Evolutionary conservation across 2,797 vertebrate genomes (phyloP), one percentile per base, ranked within the genome.

Genomic region (Rallus crepitans): DNA sequence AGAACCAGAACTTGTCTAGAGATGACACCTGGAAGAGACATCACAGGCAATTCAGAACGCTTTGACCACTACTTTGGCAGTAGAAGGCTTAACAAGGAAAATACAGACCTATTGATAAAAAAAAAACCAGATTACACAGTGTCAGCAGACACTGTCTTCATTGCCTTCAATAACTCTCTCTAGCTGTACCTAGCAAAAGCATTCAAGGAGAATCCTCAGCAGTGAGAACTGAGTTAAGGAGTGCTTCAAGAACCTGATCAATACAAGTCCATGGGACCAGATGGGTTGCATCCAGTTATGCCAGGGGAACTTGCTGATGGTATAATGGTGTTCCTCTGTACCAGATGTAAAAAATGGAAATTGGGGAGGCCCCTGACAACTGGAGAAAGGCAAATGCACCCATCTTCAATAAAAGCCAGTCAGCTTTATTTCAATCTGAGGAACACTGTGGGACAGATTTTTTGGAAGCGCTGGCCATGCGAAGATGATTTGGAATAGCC

Each of bases 351-450:
- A 59, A 73, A 69, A 10, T 39, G 37, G 40, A 39, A 14, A 12
- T 68, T 5, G 47, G 11, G 15, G 30, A 30, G 19, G 12, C 40
- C 31, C 2, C 5, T 92, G 13, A 37, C 20, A n/a, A 10, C 12
- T 37, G 50, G 7, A 61, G 17, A 81, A 68, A 27, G 14, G 31
- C 8, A 82, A 7, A 40, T 68, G 14, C 19, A 30, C 52, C 5
- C 0, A 0, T 60, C 47, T 81, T 77, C 28, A 37, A 31, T 59
- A 42, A n/a, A 8, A 4, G 2, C 14, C 4, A 31, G 7, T 52
- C 18, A 61, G 9, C 17, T 19, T 25, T 65, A 25, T 42, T 89
- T 77, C 19, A 27, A 9, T 53, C 15, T 48, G 8, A 9, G 13
- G 25, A 60, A 53, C 48, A 15, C 9, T 2, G 6, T 11, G 8